A percentile compares a stretch with the other conserved stretches of the same genome.
phyloP scores from a whole-genome alignment of 2,888 invertebrate species.

The Phortica magna region DNA sequence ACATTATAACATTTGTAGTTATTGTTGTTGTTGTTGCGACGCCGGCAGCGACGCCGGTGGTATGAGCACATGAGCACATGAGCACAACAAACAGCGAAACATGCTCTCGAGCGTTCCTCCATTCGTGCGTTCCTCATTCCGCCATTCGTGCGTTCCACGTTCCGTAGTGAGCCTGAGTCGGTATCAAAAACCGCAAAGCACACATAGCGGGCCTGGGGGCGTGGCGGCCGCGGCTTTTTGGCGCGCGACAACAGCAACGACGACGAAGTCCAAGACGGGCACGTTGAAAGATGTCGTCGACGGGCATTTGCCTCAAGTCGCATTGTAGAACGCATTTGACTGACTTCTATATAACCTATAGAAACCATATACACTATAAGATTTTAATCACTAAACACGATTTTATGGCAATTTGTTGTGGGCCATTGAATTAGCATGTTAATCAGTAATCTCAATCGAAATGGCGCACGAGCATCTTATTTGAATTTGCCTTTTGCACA shows the following conservation, averaged over 20 bases:
- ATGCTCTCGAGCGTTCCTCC: no score
- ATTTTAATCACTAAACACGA: background rate
- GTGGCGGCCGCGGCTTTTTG: background rate
- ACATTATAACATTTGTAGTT: background rate
- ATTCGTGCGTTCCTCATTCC: no score
- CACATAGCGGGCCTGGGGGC: no score
- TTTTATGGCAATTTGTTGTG: background rate
- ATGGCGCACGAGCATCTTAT: no score
- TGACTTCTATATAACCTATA: conserved; percentile 31
- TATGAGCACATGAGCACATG: background rate
- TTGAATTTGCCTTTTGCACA: no score
- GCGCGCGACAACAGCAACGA: conserved; percentile 25
- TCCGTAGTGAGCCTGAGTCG: no score
- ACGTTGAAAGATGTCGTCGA: background rate
- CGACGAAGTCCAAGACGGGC: no score
- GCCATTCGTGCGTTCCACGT: no score
- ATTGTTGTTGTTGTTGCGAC: conserved; percentile 14
- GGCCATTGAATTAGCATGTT: no score
- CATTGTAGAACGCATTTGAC: background rate
- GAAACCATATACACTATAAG: background rate
- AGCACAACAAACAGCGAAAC: background rate
- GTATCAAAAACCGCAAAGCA: no score
- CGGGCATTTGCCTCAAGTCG: background rate
- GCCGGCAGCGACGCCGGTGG: background rate
- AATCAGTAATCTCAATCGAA: no score